Evolutionary conservation across 1,140 invertebrate genomes (phyloP).

Genomic region (Drosophila repletoides): DNA sequence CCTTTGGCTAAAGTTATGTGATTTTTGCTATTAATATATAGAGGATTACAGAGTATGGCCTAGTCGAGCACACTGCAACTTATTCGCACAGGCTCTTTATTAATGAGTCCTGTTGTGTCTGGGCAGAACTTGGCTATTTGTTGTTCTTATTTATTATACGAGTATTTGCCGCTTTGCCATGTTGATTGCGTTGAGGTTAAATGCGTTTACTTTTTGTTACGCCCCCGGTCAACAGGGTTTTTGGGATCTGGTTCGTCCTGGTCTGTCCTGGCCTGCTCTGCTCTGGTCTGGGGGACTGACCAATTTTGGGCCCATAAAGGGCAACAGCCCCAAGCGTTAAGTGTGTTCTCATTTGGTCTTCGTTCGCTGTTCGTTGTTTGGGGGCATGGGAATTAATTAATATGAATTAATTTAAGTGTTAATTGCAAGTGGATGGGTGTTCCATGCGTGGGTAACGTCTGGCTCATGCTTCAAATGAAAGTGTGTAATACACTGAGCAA

Average conservation of each 20-base stretch:
- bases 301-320: constrained; percentile 59
- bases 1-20: too few relatives aligned
- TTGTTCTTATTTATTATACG: constrained; percentile 69
- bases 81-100: constrained; percentile 65
- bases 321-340: constrained; percentile 67
- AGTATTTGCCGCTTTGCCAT: constrained; percentile 63
- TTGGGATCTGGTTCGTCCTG: too few relatives aligned
- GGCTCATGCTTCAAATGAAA: constrained; percentile 42
- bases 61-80: too few relatives aligned
- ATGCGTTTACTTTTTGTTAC: constrained; percentile 56
- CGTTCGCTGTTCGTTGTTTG: too few relatives aligned
- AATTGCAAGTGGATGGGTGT: constrained; percentile 74
- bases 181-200: constrained; percentile 69
- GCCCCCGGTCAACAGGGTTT: constrained; percentile 2
- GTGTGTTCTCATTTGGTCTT: constrained; percentile 69
- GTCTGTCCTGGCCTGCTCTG: too few relatives aligned
- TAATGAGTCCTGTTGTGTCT: constrained; percentile 73
- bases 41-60: too few relatives aligned
- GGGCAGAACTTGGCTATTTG: constrained; percentile 57
- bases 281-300: too few relatives aligned
- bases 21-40: too few relatives aligned
- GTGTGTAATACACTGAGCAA: constrained; percentile 48
- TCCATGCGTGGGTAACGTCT: constrained; percentile 40
- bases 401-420: constrained; percentile 80
- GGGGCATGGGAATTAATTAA: constrained; percentile 66